Evolutionary conservation across 2,797 vertebrate species (phyloP).

Genomic region (Streptopelia turtur): DNA sequence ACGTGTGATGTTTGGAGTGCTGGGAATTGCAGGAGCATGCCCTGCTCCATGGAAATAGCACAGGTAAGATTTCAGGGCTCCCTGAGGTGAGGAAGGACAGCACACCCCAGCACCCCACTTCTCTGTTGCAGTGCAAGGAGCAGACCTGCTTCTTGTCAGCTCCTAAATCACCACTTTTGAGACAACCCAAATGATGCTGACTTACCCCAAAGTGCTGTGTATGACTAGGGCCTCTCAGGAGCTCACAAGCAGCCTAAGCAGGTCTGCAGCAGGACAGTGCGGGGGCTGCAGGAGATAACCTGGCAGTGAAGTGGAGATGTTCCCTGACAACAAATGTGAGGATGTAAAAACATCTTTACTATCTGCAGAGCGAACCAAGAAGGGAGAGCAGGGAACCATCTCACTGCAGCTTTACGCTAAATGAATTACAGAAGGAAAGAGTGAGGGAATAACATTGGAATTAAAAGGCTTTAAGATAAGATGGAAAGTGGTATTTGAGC

Average conservation of each 20-base stretch:
- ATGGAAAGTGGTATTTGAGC: neutral
- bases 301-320: neutral
- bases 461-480: slow-evolving; percentile 48
- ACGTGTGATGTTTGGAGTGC: neutral
- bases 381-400: neutral
- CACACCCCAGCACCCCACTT: neutral
- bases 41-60: neutral
- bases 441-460: slow-evolving; percentile 32
- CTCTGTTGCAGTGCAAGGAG: neutral
- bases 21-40: neutral
- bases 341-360: neutral
- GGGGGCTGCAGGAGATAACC: neutral
- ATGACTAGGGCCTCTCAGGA: neutral
- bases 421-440: slow-evolving; percentile 49
- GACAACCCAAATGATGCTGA: neutral
- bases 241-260: neutral
- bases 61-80: neutral
- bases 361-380: neutral
- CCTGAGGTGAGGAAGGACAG: neutral
- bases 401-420: neutral
- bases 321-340: neutral
- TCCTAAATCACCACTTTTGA: neutral
- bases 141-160: neutral
- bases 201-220: neutral
- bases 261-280: fast-evolving